These are phyloP conservation scores for Bhutanitis thaidina DNA, from an alignment of 2,888 invertebrate species.

Conservation along the genomic window DNA sequence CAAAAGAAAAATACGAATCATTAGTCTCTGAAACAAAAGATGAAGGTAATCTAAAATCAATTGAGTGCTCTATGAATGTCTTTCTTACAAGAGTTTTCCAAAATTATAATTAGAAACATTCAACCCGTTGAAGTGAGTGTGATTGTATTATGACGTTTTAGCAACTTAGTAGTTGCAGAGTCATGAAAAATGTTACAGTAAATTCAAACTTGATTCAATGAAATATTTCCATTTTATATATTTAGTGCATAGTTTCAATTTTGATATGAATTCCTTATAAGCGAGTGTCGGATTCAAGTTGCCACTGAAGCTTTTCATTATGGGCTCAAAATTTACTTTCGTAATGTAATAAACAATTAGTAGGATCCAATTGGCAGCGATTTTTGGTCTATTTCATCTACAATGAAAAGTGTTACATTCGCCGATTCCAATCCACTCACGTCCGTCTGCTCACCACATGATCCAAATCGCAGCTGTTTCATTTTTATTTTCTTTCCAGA, in stretches of 20 bases:
- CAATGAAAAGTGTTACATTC: conserved; percentile 54
- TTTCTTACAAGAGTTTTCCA: too few species aligned
- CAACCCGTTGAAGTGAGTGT: conserved; percentile 9
- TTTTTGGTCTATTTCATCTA: conserved; percentile 42
- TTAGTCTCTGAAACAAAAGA: too few species aligned
- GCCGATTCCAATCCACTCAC: conserved; percentile 3
- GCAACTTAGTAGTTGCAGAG: too few species aligned
- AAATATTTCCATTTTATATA: neutral
- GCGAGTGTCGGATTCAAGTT: conserved; percentile 30
- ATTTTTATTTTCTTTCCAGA: conserved; percentile 7
- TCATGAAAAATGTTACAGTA: too few species aligned
- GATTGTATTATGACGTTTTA: conserved; percentile 2
- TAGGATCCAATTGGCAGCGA: conserved; percentile 49
- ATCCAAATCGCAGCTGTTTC: conserved; percentile 6
- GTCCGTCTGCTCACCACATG: neutral
- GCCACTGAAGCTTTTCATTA: conserved; percentile 55
- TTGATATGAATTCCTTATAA: conserved; percentile 2
- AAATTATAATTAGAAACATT: too few species aligned
- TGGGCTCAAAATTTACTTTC: conserved; percentile 47
- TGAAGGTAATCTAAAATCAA: too few species aligned
- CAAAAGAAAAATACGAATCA: too few species aligned
- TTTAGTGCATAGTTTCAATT: conserved; percentile 19
- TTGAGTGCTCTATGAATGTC: too few species aligned
- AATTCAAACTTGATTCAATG: too few species aligned
- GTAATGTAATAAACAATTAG: conserved; percentile 22